phyloP scores from a whole-genome alignment of 2,113 vertebrate species.

The Paratilapia polleni region DNA sequence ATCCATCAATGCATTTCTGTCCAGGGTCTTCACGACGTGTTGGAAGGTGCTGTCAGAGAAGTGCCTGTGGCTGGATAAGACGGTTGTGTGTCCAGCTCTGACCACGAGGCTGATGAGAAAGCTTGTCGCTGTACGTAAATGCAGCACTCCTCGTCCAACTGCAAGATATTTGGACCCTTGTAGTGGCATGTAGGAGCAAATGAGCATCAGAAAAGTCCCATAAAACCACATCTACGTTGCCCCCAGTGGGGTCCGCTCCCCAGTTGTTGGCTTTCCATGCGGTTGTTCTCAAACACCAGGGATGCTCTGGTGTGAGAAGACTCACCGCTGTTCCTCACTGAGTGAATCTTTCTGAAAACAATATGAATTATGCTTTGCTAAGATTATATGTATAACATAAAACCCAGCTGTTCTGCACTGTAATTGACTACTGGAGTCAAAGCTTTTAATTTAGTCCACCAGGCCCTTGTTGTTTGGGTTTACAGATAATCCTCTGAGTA shows the following conservation, averaged over 20 bases:
- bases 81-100: not conserved
- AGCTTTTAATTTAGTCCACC: slow-evolving; percentile 30
- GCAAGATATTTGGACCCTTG: slow-evolving; percentile 50
- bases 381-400: slow-evolving; percentile 57
- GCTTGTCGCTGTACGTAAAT: not conserved
- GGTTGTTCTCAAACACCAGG: slow-evolving; percentile 41
- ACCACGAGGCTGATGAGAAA: slow-evolving; percentile 40
- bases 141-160: not conserved
- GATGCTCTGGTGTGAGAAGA: slow-evolving; percentile 52
- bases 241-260: slow-evolving; percentile 8
- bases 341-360: slow-evolving; percentile 1
- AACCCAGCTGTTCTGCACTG: slow-evolving; percentile 43
- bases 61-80: not conserved
- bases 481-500: slow-evolving; percentile 46
- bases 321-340: not conserved
- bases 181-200: slow-evolving; percentile 15
- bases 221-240: not conserved
- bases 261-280: not conserved
- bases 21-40: slow-evolving; percentile 61
- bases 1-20: slow-evolving; percentile 75
- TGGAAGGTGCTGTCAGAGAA: slow-evolving; percentile 25
- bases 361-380: slow-evolving; percentile 1
- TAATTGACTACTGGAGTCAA: slow-evolving; percentile 55
- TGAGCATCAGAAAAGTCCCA: slow-evolving; percentile 16
- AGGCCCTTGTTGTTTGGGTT: slow-evolving; percentile 28